Base-by-base conservation (phyloP, 2,888 invertebrate species). In the Junonia oenone region DNA sequence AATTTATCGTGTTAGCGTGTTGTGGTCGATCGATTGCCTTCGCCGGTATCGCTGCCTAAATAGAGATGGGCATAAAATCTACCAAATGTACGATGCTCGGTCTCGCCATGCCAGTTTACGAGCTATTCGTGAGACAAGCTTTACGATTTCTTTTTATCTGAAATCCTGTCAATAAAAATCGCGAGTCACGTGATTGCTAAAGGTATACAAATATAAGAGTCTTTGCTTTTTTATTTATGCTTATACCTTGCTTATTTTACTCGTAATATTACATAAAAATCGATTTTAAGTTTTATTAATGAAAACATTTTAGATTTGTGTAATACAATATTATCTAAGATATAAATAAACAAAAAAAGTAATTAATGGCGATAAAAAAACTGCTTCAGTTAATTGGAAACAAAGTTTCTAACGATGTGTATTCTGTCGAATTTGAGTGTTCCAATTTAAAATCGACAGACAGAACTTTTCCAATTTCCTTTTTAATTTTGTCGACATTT, bases 1-100 rank as follows among this genome's bases (percentile, higher is more conserved):
- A 82, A 85, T 82, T 83, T 82, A 87, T 86, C 73, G 82, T 65
- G 68, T 73, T 87, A 63, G 87, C 88, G 88, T 89, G 88, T 73
- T 69, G 73, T 58, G 66, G 62, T 63, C 76, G 78, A 88, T 89
- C 89, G 87, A 88, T 88, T 76, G 69, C 63, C 69, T 70, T 68
- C 69, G 68, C 68, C 69, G 70, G 73, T 72, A 71, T 70, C 64
- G 70, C 68, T 72, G 73, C 71, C 78, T 73, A 77, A 76, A 83
- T 81, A 79, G 83, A 85, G 83, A 83, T 81, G 81, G 77, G 83
- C 67, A 68, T 67, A 66, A 65, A 80, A 81, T 83, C 83, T 74
- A 78, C 76, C 76, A 69, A 82, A 78, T 68, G 72, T 76, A 62
- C 63, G 69, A 71, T 77, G 73, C 77, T 73, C 74, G 81, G 61